Evolutionary conservation across 2,888 invertebrate genomes (phyloP), one percentile per base, ranked within the genome.

Genomic region (Taenaris catops): DNA sequence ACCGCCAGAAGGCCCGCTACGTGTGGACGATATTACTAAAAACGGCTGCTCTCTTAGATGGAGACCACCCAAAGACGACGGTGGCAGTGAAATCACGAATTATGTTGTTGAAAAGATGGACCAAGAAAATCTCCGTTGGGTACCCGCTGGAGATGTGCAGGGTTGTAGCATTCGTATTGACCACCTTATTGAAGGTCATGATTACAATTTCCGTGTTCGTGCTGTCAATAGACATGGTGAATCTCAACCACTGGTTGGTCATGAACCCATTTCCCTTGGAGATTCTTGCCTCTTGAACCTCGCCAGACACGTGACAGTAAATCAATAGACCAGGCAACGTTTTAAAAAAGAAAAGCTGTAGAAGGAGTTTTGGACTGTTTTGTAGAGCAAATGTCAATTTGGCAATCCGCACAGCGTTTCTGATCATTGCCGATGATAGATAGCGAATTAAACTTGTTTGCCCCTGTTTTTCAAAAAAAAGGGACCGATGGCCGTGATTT

Each of bases 31-130:
- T 44, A 90, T 99, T 11, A 96, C 96, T 0, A 97, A 96, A 63
- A 96, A 93, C 49, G 94, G 94, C 3, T 94, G 96, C 55, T 91
- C 91, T 0, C 81, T 98, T 0, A 89, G 89, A 47, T 98, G 98
- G 98, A 91, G 92, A 33, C 94, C 96, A 51, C 97, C 98, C 0
- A 96, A 93, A 63, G 98, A 98, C 59, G 96, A 97, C 59, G 98
- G 98, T 51, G 98, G 98, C 23, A 92, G 94, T 25, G 96, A 96
- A 63, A 95, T 97, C 44, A 91, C 93, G 0, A 94, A 95, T 68
- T 99, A 99, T 66, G 89, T 94, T 19, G 94, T 99, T 3, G 99
- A 99, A 68, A 98, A 99, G 84, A 94, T 96, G 91, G 99, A 99
- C 66, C 92, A 95, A 42, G 96, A 96, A 63, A 96, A 94, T 50